Evolutionary conservation across 1,140 invertebrate species (phyloP).

Genomic region (Caenorhabditis inopinata): DNA sequence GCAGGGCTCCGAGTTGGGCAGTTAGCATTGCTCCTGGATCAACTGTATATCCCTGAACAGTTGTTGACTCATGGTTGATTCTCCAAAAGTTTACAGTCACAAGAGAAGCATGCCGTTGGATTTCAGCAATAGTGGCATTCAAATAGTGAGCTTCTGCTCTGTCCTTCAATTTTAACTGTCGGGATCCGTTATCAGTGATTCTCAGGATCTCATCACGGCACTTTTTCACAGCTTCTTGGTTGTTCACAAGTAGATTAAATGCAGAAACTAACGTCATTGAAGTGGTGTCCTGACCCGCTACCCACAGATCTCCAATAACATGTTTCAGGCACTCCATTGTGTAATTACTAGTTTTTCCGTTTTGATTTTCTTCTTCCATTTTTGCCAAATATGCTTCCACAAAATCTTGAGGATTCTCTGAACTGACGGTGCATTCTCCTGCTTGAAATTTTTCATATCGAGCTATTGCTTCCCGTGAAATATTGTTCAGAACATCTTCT

Average conservation of each 20-base stretch:
- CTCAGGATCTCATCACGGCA: neutral
- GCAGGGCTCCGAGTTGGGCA: conserved; percentile 37
- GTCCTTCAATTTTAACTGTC: neutral
- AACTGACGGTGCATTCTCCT: neutral
- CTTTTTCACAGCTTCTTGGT: conserved; percentile 37
- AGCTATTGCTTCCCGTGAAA: neutral
- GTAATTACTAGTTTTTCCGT: neutral
- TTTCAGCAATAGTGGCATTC: conserved; percentile 20
- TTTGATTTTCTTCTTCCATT: neutral
- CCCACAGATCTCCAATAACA: conserved; percentile 23
- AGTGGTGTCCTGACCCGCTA: conserved; percentile 37
- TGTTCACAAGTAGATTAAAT: conserved; percentile 9
- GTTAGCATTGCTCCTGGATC: conserved; percentile 25
- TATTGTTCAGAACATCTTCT: neutral
- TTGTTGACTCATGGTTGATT: conserved; percentile 18
- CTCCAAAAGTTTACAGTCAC: conserved; percentile 44
- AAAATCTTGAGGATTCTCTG: neutral
- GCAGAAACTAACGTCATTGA: neutral
- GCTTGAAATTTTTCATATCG: neutral
- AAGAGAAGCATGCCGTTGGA: conserved; percentile 42
- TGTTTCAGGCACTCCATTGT: neutral
- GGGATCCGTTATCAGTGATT: neutral
- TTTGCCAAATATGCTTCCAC: neutral
- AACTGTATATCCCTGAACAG: conserved; percentile 31
- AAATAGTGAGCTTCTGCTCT: conserved; percentile 31